These are phyloP conservation scores for Trichacis sp. DNA, from an alignment of 2,888 invertebrate genomes.

Conservation along the genomic window DNA sequence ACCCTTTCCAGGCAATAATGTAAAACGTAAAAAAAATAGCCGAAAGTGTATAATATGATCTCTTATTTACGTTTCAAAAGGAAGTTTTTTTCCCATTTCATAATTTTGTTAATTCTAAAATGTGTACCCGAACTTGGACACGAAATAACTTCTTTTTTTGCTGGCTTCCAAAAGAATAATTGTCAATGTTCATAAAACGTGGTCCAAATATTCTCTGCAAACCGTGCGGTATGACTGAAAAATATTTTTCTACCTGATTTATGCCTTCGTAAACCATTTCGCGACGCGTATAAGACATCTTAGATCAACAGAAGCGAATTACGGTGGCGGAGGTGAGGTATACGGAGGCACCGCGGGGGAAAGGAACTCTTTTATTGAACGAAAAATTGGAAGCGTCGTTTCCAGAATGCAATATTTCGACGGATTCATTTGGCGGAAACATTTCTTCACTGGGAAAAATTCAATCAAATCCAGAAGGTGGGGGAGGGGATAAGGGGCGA, in stretches of 20 bases:
- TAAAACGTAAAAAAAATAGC: no score
- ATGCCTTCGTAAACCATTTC: conserved; percentile 42
- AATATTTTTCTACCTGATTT: conserved; percentile 40
- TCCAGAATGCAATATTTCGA: conserved; percentile 69
- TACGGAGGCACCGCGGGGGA: conserved; percentile 44
- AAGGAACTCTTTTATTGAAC: conserved; percentile 65
- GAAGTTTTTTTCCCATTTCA: no score
- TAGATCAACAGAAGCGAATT: conserved; percentile 42
- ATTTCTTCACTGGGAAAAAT: conserved; percentile 67
- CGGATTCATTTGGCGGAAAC: conserved; percentile 69
- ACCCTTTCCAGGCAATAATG: no score
- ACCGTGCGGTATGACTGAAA: no score
- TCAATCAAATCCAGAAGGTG: conserved; percentile 64
- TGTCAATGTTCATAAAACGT: no score
- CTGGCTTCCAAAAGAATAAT: no score
- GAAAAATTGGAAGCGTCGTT: conserved; percentile 65
- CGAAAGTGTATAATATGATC: no score
- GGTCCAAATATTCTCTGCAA: no score
- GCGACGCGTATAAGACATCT: conserved; percentile 42
- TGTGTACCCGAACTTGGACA: no score
- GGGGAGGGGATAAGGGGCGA: conserved; percentile 38
- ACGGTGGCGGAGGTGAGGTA: conserved; percentile 33
- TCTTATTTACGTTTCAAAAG: no score
- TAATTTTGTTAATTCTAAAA: no score
- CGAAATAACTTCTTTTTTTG: no score